A percentile compares a stretch with the other conserved stretches of the same genome.
Evolutionary conservation across 2,113 vertebrate species (phyloP).

Genomic region (Stictonetta naevosa): DNA sequence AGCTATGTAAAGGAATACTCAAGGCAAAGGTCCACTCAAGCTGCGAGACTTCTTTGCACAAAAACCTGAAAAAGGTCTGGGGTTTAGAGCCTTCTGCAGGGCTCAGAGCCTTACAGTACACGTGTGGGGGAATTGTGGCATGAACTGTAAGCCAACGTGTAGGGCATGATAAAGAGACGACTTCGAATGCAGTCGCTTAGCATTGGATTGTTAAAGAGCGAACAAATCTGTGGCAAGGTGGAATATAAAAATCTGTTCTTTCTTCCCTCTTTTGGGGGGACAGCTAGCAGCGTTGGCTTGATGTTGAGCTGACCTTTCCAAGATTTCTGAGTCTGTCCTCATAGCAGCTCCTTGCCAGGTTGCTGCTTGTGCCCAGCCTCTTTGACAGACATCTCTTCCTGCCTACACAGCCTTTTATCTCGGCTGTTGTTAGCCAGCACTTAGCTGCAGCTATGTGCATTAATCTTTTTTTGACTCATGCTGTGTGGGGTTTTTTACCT

Average conservation of each 20-base stretch:
- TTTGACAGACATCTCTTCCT: not conserved
- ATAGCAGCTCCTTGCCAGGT: not conserved
- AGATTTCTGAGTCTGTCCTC: not conserved
- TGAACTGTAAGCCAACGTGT: not conserved
- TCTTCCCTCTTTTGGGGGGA: not conserved
- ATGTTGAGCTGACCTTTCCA: not conserved
- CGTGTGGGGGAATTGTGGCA: not conserved
- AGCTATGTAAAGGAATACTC: not conserved
- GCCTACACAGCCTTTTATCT: constrained; percentile 23
- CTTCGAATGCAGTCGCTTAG: not conserved
- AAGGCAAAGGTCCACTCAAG: not conserved
- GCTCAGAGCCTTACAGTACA: not conserved
- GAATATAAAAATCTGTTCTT: not conserved
- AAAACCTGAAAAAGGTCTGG: not conserved
- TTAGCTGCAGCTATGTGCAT: constrained; percentile 16
- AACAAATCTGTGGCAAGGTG: not conserved
- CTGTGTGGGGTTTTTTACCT: constrained; percentile 12
- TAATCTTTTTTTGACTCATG: not conserved
- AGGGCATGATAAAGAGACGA: not conserved
- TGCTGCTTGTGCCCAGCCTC: not conserved
- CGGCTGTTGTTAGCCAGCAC: constrained; percentile 26
- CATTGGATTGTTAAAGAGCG: not conserved
- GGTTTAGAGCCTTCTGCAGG: not conserved
- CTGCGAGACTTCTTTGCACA: not conserved
- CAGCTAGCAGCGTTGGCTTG: not conserved